Conservation (phyloP, 2,888 invertebrate genomes). For the Cyaniris semiargus region DNA sequence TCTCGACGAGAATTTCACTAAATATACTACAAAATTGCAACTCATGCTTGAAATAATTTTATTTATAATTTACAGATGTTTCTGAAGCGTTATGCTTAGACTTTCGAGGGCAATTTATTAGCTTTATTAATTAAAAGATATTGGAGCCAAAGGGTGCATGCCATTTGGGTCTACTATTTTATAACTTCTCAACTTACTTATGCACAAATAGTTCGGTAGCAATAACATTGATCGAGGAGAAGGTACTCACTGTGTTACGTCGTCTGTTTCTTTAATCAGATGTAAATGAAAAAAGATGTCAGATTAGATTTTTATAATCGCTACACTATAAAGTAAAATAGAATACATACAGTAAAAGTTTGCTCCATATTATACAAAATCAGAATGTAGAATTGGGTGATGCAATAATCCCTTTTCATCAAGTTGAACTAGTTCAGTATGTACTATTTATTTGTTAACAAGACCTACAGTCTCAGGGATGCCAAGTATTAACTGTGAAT, state of each 20-base stretch:
- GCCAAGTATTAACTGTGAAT: conserved; percentile 29
- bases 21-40: conserved; percentile 19
- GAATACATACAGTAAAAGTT: neutral
- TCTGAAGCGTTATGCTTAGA: conserved; percentile 13
- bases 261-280: too few species aligned
- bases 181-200: neutral
- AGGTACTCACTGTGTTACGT: neutral
- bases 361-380: neutral
- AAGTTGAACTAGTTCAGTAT: conserved; percentile 10
- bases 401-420: neutral
- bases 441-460: conserved; percentile 23
- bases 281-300: neutral
- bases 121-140: conserved; percentile 28
- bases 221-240: neutral
- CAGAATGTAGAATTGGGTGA: neutral
- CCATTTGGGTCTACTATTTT: neutral
- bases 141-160: neutral
- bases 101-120: conserved; percentile 23
- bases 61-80: conserved; percentile 18
- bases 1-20: neutral
- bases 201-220: neutral
- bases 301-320: neutral
- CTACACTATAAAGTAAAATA: neutral
- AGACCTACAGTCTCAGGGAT: neutral
- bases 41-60: conserved; percentile 17